Base-by-base conservation (phyloP, 2,113 vertebrate species). In the Alaudala cheleensis region DNA sequence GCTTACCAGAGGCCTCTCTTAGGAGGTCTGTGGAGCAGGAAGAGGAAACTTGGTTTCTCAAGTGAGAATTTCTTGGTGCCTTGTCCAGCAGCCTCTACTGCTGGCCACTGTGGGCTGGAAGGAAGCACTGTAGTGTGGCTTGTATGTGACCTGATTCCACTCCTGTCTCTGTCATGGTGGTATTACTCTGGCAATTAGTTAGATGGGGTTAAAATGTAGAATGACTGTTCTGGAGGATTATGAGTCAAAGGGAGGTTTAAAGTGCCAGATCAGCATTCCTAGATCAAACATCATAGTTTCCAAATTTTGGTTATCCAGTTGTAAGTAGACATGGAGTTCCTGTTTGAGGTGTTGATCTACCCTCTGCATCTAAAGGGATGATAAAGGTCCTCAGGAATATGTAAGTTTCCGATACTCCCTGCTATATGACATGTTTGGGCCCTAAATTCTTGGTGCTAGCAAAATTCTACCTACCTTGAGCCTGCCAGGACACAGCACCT, bases 401-500 rank as follows among this genome's bases (percentile, higher is more conserved):
- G 54, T 67, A 91, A 12, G 20, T 78, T 95, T 90, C 51, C 61
- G 17, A 47, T 81, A 21, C n/a, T 86, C 79, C 64, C 51, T 88
- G 20, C 60, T 88, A 2, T 40, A 28, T 17, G 16, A 26, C 17
- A 14, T 33, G 10, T 65, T 57, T 65, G 23, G 91, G 62, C 45
- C n/a, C 40, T 86, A 7, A 83, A 72, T 84, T 67, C 58, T 76
- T 76, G 29, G 40, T 9, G 0, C n/a, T 80, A 45, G 24, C 47
- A 58, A 81, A 91, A 26, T 17, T 6, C 23, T 79, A 11, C 64
- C 40, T 86, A 40, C 42, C 42, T 72, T 44, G 51, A 79, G 53
- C 78, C 64, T 91, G 81, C 74, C 53, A 51, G 49, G 91, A 62
- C 88, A 76, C 28, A 58, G 42, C 88, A 54, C 66, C 83, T 74